These are phyloP conservation scores for Otus sunia DNA, from an alignment of 2,113 vertebrate genomes.

Conservation along the genomic window DNA sequence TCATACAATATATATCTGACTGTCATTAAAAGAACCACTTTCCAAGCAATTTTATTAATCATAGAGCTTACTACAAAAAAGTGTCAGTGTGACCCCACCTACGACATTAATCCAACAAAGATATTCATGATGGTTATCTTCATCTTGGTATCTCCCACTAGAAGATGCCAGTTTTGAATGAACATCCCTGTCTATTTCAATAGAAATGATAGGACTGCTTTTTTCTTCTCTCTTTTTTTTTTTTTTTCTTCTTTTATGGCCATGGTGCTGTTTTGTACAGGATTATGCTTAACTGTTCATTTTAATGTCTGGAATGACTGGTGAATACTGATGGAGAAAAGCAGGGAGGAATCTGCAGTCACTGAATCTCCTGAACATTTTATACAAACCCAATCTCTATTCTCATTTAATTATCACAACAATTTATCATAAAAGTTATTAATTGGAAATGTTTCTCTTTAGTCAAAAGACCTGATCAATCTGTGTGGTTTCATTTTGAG, in stretches of 20 bases:
- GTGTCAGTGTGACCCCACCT: slow-evolving; percentile 5
- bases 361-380: neutral
- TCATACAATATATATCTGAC: slow-evolving; percentile 37
- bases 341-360: neutral
- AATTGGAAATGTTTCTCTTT: neutral
- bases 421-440: neutral
- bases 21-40: slow-evolving; percentile 35
- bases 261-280: neutral
- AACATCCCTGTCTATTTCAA: neutral
- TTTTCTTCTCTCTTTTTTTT: neutral
- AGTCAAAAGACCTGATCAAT: neutral
- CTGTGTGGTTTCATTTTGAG: neutral
- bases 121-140: neutral
- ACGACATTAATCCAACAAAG: neutral
- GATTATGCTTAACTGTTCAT: neutral
- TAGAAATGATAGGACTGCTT: neutral
- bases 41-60: slow-evolving; percentile 44
- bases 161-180: neutral
- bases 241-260: neutral
- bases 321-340: neutral
- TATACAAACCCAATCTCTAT: neutral
- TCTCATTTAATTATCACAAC: neutral
- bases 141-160: neutral
- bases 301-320: neutral
- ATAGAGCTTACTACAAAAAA: neutral